Evolutionary conservation across 2,113 vertebrate genomes (phyloP).

Genomic region (Leptobrachium leishanense): DNA sequence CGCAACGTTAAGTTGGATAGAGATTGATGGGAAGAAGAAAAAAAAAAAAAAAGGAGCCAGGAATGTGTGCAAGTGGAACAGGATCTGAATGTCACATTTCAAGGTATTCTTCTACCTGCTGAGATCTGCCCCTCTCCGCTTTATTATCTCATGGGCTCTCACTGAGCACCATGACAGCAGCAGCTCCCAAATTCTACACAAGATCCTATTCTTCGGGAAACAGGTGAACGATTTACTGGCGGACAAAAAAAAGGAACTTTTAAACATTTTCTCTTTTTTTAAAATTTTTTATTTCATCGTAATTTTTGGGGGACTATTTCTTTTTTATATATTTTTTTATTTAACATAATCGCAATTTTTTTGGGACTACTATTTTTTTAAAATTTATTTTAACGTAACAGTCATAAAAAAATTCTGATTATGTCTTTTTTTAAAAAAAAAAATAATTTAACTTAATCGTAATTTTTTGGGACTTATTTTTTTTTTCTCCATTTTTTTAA

Average conservation of each 20-base stretch:
- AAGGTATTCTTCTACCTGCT: constrained; percentile 28
- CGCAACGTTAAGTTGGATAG: too few relatives aligned
- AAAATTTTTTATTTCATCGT: not conserved
- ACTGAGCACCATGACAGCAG: constrained; percentile 4
- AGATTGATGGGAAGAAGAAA: not conserved
- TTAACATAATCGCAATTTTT: too few relatives aligned
- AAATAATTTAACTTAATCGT: not conserved
- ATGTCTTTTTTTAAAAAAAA: too few relatives aligned
- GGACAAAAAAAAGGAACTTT: not conserved
- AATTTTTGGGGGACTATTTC: not conserved
- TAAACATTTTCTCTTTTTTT: not conserved
- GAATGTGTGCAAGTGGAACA: not conserved
- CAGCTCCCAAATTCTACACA: constrained; percentile 7
- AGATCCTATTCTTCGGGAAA: constrained; percentile 5
- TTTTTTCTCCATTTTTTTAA: not conserved
- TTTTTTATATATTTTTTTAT: not conserved
- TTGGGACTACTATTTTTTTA: too few relatives aligned
- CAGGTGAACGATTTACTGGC: constrained; percentile 26
- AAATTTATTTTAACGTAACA: too few relatives aligned
- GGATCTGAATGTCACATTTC: constrained; percentile 27
- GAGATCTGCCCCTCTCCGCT: not conserved
- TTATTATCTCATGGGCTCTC: constrained; percentile 10
- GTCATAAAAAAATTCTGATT: too few relatives aligned
- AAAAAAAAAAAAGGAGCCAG: constrained; percentile 1
- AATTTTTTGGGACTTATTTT: not conserved